Percentiles rank a stretch among this genome's conserved stretches.
Evolutionary conservation across 2,113 vertebrate species (phyloP).

Genomic region (Suricata suricatta): DNA sequence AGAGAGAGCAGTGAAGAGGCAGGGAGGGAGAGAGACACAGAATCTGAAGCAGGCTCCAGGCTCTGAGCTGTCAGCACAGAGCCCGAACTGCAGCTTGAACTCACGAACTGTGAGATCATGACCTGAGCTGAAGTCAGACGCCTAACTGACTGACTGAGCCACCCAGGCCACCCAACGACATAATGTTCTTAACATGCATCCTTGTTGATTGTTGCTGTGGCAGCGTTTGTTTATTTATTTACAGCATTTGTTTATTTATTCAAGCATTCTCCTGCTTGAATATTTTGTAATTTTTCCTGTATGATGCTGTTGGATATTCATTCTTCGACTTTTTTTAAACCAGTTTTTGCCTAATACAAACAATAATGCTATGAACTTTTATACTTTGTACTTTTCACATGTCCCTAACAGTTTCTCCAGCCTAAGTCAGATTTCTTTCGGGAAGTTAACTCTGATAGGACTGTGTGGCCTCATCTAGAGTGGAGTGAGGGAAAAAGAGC

Average conservation of each 20-base stretch:
- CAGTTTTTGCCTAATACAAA: neutral
- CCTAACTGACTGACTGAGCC: too few relatives aligned
- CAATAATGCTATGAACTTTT: neutral
- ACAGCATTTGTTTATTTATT: neutral
- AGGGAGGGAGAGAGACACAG: too few relatives aligned
- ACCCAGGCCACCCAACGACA: too few relatives aligned
- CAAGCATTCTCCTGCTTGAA: neutral
- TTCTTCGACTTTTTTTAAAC: neutral
- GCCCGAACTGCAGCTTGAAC: too few relatives aligned
- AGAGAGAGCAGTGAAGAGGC: too few relatives aligned
- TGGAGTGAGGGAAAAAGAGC: neutral
- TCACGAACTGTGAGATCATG: too few relatives aligned
- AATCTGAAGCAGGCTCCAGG: too few relatives aligned
- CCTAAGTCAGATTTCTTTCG: neutral
- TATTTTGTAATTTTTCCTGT: neutral
- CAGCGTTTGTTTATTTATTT: neutral
- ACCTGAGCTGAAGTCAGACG: too few relatives aligned
- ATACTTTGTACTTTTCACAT: neutral
- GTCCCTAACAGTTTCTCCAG: neutral
- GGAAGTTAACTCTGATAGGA: neutral
- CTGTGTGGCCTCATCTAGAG: neutral
- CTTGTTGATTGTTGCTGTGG: neutral
- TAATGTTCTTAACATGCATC: neutral
- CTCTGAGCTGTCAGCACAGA: too few relatives aligned
- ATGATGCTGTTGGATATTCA: neutral